These are phyloP conservation scores for Loriculus beryllinus DNA, from an alignment of 2,797 vertebrate species.

Conservation along the genomic window DNA sequence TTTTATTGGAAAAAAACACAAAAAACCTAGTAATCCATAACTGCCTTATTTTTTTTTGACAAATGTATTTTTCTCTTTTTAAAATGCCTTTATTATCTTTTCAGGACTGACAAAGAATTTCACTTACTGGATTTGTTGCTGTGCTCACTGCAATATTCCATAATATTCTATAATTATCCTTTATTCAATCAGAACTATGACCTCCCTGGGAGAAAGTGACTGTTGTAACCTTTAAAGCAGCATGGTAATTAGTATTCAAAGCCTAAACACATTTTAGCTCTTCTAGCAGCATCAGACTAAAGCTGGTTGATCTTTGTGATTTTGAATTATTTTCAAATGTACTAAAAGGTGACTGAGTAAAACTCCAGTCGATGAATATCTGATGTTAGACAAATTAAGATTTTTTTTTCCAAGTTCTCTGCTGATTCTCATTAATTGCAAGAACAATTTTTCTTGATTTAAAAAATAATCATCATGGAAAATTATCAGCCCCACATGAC, in stretches of 20 bases:
- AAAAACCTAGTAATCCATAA: background rate
- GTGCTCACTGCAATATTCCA: background rate
- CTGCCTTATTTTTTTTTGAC: background rate
- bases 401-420: background rate
- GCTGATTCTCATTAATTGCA: conserved; percentile 7
- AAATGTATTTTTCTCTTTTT: background rate
- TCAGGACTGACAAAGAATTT: background rate
- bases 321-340: conserved; percentile 13
- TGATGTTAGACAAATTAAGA: conserved; percentile 2
- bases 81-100: background rate
- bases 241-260: conserved; percentile 14
- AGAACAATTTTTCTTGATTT: conserved; percentile 25
- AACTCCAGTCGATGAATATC: background rate
- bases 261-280: background rate
- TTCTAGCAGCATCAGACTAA: background rate
- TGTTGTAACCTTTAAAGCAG: conserved; percentile 11
- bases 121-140: background rate
- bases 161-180: background rate
- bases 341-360: conserved; percentile 2
- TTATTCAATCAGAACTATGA: conserved; percentile 1
- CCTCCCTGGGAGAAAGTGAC: background rate
- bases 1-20: background rate
- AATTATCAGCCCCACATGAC: background rate
- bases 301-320: background rate
- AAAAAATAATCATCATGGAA: conserved; percentile 15